phyloP scores from a whole-genome alignment of 2,797 vertebrate genomes.

The Heterohyrax brucei region DNA sequence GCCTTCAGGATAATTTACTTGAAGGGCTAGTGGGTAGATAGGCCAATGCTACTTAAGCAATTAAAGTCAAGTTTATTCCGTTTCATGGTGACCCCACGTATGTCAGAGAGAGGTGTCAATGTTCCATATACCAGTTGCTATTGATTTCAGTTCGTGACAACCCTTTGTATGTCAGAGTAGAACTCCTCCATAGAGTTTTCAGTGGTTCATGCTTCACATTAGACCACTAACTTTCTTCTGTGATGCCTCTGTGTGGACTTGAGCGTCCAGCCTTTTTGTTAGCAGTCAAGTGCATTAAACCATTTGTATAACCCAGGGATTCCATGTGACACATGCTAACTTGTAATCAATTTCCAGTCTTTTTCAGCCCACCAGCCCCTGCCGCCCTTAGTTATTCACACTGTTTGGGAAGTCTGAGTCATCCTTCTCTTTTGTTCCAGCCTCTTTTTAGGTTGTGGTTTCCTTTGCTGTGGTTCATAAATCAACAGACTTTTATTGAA shows the following conservation, averaged over 20 bases:
- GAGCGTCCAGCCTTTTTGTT: not conserved
- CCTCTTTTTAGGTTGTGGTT: not conserved
- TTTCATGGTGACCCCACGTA: too few relatives aligned
- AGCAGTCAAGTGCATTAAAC: not conserved
- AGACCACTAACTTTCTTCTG: not conserved
- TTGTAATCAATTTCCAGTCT: not conserved
- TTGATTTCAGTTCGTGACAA: not conserved
- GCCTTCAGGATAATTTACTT: not conserved
- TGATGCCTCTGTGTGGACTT: not conserved
- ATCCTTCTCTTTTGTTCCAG: not conserved
- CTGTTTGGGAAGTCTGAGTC: not conserved
- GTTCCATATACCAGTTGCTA: not conserved
- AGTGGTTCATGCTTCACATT: not conserved
- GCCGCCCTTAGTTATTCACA: not conserved
- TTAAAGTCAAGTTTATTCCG: too few relatives aligned
- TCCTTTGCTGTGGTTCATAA: not conserved
- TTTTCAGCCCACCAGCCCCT: too few relatives aligned
- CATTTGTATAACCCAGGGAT: not conserved
- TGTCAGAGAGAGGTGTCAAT: fast-evolving
- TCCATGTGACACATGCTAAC: not conserved
- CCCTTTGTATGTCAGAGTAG: not conserved
- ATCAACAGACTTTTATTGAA: constrained; percentile 28
- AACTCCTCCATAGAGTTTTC: not conserved
- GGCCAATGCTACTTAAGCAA: too few relatives aligned
- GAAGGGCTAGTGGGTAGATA: not conserved